phyloP scores from a whole-genome alignment of 1,140 invertebrate species.

The Heterodera schachtii region DNA sequence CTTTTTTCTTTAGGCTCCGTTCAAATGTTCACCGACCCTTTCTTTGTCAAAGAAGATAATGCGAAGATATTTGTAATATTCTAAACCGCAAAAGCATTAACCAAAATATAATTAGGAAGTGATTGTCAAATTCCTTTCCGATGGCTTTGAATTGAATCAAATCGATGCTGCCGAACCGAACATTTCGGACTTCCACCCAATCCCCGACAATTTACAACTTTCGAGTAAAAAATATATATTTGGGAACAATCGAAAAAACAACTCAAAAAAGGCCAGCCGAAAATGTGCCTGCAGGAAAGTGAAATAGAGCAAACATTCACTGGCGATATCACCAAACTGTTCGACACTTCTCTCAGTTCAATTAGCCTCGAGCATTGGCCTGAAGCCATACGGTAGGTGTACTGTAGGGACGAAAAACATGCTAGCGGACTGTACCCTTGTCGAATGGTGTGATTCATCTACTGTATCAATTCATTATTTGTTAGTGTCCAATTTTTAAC shows the following conservation, averaged over 20 bases:
- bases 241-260: background rate
- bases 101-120: conserved; percentile 73
- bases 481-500: no score
- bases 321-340: conserved; percentile 77
- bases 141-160: conserved; percentile 75
- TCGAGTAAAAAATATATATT: conserved; percentile 67
- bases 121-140: conserved; percentile 80
- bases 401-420: background rate
- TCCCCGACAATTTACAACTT: conserved; percentile 84
- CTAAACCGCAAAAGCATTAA: conserved; percentile 22
- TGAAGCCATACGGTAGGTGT: conserved; percentile 76
- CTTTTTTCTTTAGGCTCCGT: conserved; percentile 66
- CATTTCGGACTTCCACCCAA: conserved; percentile 84
- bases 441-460: no score
- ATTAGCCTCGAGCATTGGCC: conserved; percentile 84
- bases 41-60: conserved; percentile 93
- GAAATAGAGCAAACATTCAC: conserved; percentile 67
- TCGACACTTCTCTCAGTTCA: conserved; percentile 83
- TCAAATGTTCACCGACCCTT: conserved; percentile 75
- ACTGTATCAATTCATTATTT: no score
- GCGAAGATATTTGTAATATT: conserved; percentile 74
- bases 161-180: conserved; percentile 91
- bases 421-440: background rate
- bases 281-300: conserved; percentile 77
- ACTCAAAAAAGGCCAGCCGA: conserved; percentile 27